These are phyloP conservation scores for Ophion costatus DNA, from an alignment of 2,888 invertebrate genomes.

Conservation along the genomic window DNA sequence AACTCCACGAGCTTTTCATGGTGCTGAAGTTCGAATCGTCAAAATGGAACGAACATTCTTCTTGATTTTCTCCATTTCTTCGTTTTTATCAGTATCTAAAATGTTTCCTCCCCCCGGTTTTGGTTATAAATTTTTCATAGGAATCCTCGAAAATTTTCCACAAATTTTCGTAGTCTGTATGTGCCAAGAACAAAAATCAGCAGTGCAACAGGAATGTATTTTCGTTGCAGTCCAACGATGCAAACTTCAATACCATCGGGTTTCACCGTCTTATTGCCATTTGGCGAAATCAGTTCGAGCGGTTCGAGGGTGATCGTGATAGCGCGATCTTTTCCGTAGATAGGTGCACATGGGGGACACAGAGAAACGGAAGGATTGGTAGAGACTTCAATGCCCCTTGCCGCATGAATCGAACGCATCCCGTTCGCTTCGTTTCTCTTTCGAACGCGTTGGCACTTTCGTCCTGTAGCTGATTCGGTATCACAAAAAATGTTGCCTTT, in stretches of 20 bases:
- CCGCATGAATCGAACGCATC: constrained; percentile 65
- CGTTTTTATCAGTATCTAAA: too few species aligned
- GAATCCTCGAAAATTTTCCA: too few species aligned
- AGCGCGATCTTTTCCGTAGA: constrained; percentile 25
- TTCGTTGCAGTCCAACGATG: background rate
- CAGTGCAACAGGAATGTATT: constrained; percentile 8
- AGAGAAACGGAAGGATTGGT: constrained; percentile 64
- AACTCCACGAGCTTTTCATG: too few species aligned
- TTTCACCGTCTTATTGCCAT: background rate
- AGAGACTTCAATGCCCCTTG: constrained; percentile 75
- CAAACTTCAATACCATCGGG: background rate
- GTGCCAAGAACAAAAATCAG: too few species aligned
- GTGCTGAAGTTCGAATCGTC: too few species aligned
- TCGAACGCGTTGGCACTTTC: constrained; percentile 12
- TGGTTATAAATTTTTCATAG: too few species aligned
- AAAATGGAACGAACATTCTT: too few species aligned
- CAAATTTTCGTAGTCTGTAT: too few species aligned
- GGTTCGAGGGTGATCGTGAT: background rate
- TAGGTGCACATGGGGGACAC: constrained; percentile 35
- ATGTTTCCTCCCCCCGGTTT: too few species aligned
- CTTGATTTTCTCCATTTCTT: too few species aligned
- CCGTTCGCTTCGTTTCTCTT: constrained; percentile 32
- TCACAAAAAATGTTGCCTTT: too few species aligned
- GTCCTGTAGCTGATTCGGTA: too few species aligned
- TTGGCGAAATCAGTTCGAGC: background rate